phyloP scores from a whole-genome alignment of 2,113 vertebrate genomes.

The Trachemys scripta region DNA sequence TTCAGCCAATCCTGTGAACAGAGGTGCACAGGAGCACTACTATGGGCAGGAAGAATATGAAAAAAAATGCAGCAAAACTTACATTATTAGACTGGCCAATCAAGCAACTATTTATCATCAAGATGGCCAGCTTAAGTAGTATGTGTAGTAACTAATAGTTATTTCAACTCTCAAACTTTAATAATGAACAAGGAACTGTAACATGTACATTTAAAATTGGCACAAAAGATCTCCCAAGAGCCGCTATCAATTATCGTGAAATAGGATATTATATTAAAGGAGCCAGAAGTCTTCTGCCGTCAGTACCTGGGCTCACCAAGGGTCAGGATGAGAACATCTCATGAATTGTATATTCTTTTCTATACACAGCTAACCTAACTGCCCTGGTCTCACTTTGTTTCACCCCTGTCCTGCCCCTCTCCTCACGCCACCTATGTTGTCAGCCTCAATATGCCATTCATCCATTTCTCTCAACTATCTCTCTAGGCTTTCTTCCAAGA shows the following conservation, averaged over 20 bases:
- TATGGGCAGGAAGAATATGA: background rate
- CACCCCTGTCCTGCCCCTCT: background rate
- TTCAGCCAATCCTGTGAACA: background rate
- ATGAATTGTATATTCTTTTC: background rate
- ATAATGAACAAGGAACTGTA: background rate
- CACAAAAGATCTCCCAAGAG: background rate
- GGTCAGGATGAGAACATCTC: background rate
- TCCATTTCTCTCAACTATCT: background rate
- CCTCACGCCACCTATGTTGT: background rate
- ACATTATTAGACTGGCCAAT: too few species aligned
- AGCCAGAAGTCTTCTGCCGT: background rate
- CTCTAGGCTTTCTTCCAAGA: background rate
- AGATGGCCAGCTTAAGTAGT: too few species aligned
- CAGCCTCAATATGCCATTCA: background rate
- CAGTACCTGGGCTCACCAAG: rapidly evolving
- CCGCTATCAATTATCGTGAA: background rate
- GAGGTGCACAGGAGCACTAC: background rate
- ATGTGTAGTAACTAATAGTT: too few species aligned
- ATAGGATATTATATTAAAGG: background rate
- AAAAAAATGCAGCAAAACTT: too few species aligned
- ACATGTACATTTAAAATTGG: background rate
- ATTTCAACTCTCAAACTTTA: too few species aligned
- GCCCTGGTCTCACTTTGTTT: background rate
- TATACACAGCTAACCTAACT: rapidly evolving
- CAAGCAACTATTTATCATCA: too few species aligned